Base-by-base conservation (phyloP, 2,888 invertebrate genomes). In the Argyresthia goedartella region DNA sequence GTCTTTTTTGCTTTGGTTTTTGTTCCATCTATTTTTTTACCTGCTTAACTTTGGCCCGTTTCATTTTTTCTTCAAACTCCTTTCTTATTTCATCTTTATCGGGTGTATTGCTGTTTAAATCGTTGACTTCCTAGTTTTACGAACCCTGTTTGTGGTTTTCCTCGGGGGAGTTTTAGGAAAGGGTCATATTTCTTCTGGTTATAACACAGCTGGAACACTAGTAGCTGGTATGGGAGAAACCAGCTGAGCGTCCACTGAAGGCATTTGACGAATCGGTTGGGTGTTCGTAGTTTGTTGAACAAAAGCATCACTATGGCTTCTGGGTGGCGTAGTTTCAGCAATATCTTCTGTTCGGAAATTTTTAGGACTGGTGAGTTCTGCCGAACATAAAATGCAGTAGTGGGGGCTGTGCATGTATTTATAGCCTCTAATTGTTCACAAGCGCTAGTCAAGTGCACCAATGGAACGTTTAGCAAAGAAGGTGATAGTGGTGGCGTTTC, bases 81-180 rank as follows among this genome's bases (percentile, higher is more conserved):
- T 52, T 54, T 52, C 54, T 49, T 11, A 60, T 52, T 8, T 34
- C 53, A 47, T 60, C 60, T 50, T 63, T 61, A 52, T 60, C 58
- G 4, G 60, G 60, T 9, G 61, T 61, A 34, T 63, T n/a, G n/a
- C 62, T 8, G 60, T 62, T 42, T 58, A 62, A 15, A 62, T 58
- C 4, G 60, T 46, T 43, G 58, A 54, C 47, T 59, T 57, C 46
- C 43, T 55, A 2, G n/a, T n/a, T n/a, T n/a, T n/a, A n/a, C n/a
- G n/a, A n/a, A n/a, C n/a, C n/a, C n/a, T n/a, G n/a, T n/a, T 53
- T 55, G 10, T 46, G 3, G 48, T 35, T 35, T 49, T 49, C 14
- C 48, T 11, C 3, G 35, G 48, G 14, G 59, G 51, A 50, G 57
- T 59, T 54, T 62, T 60, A 43, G 60, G 58, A 3, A 46, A 52